Conservation (phyloP, 2,797 vertebrate genomes). For the Trematomus bernacchii region DNA sequence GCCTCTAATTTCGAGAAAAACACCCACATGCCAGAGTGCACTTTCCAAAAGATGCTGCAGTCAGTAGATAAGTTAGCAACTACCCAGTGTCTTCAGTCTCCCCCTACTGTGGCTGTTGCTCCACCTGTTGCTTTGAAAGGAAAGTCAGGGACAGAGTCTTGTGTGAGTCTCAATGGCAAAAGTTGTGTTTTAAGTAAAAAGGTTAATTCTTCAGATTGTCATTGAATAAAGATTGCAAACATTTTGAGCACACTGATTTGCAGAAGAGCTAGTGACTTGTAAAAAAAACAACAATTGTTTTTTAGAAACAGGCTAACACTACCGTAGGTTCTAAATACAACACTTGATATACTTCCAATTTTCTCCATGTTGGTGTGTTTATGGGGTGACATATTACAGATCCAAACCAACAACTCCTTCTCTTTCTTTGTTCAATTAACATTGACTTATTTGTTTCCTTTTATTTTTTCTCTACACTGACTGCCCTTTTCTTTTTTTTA, state of each 20-base stretch:
- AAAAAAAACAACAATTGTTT: not conserved
- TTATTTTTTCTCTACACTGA: constrained; percentile 48
- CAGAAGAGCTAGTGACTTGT: not conserved
- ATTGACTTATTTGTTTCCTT: constrained; percentile 55
- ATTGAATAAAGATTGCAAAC: not conserved
- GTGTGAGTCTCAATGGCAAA: constrained; percentile 20
- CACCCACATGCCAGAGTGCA: constrained; percentile 11
- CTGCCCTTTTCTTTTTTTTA: constrained; percentile 81
- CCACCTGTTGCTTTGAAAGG: constrained; percentile 30
- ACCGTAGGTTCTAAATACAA: constrained; percentile 3
- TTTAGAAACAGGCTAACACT: not conserved
- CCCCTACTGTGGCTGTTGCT: constrained; percentile 2
- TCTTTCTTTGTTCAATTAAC: constrained; percentile 75
- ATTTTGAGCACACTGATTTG: constrained; percentile 4
- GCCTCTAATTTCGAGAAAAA: not conserved
- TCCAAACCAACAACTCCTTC: constrained; percentile 34
- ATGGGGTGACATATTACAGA: not conserved
- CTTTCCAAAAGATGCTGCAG: constrained; percentile 2
- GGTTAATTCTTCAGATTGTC: not conserved
- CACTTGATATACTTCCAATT: not conserved
- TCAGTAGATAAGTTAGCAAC: constrained; percentile 17
- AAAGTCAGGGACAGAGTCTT: constrained; percentile 46
- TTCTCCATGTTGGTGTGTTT: constrained; percentile 11
- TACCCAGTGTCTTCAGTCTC: not conserved
- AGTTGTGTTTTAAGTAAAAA: constrained; percentile 2